phyloP scores from a whole-genome alignment of 2,797 vertebrate species.

The Eulemur coronatus region DNA sequence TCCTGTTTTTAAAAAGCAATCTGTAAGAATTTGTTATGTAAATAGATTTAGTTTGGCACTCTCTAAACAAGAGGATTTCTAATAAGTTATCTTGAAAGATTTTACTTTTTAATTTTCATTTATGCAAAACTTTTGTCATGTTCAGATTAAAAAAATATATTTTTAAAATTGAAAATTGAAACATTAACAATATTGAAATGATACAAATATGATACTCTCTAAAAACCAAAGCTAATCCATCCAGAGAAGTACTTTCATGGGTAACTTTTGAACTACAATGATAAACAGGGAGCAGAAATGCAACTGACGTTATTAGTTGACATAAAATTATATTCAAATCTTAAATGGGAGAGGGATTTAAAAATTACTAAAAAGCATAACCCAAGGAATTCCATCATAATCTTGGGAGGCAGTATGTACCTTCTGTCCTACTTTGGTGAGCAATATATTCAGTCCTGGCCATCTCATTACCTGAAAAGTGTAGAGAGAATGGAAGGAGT shows the following conservation, averaged over 20 bases:
- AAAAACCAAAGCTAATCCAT: background rate
- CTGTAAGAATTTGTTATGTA: slow-evolving; percentile 23
- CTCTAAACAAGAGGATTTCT: background rate
- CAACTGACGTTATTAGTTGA: background rate
- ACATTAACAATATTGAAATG: background rate
- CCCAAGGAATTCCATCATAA: background rate
- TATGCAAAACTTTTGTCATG: background rate
- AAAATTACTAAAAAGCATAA: background rate
- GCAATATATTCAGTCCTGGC: background rate
- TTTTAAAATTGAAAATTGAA: background rate
- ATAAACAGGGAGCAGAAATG: slow-evolving; percentile 27
- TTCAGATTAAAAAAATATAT: slow-evolving; percentile 11
- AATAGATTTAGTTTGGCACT: slow-evolving; percentile 28
- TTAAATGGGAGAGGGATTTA: background rate
- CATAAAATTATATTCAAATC: background rate
- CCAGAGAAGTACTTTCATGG: background rate
- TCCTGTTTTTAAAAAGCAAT: slow-evolving; percentile 38
- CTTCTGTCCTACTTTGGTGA: background rate
- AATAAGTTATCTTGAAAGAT: background rate
- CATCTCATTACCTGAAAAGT: background rate
- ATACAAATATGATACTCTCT: background rate
- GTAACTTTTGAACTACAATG: slow-evolving; percentile 12
- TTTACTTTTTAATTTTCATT: slow-evolving; percentile 34
- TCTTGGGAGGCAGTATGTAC: background rate
- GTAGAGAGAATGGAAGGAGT: background rate